Conservation (phyloP, 2,888 invertebrate genomes). For the Globia sparganii region DNA sequence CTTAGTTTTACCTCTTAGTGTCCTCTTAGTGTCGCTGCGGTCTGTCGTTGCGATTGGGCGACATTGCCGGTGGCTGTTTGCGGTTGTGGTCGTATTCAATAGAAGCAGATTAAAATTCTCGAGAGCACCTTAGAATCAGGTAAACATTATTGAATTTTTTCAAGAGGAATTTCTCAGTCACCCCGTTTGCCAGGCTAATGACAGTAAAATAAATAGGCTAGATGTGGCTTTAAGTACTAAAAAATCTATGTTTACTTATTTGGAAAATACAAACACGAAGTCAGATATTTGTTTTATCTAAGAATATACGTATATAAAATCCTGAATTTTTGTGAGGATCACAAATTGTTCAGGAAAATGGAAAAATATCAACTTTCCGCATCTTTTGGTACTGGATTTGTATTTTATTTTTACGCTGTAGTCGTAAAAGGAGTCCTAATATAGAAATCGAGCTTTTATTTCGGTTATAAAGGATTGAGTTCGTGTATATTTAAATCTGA, state of each 20-base stretch:
- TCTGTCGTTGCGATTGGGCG: background rate
- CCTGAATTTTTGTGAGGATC: background rate
- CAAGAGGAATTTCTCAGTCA: background rate
- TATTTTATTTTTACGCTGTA: conserved; percentile 14
- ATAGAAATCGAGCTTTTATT: conserved; percentile 11
- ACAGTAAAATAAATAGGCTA: background rate
- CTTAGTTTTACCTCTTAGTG: too few relatives aligned
- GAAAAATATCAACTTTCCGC: conserved; percentile 34
- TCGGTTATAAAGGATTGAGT: conserved; percentile 2
- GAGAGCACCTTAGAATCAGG: too few relatives aligned
- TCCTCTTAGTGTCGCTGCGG: background rate
- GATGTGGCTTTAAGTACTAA: background rate
- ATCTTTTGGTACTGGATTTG: conserved; percentile 7
- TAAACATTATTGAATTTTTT: background rate
- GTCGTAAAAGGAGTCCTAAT: conserved; percentile 10
- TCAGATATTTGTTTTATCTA: background rate
- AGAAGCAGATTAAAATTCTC: background rate
- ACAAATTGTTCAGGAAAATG: conserved; percentile 15
- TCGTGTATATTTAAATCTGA: conserved; percentile 24
- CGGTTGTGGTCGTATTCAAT: background rate
- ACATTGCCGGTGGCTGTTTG: background rate
- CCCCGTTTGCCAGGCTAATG: too few relatives aligned
- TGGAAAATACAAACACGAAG: background rate
- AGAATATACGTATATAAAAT: background rate
- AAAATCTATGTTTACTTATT: background rate